Evolutionary conservation across 2,113 vertebrate genomes (phyloP), one percentile per base, ranked within the genome.

Genomic region (Centrocercus urophasianus): DNA sequence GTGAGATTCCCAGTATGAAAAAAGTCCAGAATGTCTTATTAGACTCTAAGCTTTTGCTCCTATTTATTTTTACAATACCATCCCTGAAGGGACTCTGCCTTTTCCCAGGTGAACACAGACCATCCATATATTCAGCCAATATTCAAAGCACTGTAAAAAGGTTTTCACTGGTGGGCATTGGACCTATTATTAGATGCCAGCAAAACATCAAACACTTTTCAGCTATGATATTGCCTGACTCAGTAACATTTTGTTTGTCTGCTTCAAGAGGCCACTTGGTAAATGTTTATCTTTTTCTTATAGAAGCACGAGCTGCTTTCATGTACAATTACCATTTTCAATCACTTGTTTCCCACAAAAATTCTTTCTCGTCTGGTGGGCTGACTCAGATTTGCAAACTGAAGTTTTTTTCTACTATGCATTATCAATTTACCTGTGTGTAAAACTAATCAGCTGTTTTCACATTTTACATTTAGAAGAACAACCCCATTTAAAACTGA

Each of bases 211-310:
- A 66, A 38, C 16, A 9, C 6, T 54, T 91, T 91, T 95, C 45
- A 42, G 38, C 57, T 89, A 27, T 42, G 48, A 28, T 71, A 30
- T 38, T 36, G 28, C 70, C 87, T 89, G 82, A 86, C 42, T 91
- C 82, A 77, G 60, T 76, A 92, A 76, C 0, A 0, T 74, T 88
- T 56, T 91, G 67, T 83, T 95, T 85, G 50, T 80, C 34, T 91
- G 32, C 60, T 93, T 92, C 64, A 80, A 91, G 87, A 91, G 67
- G 36, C 75, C 75, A 89, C 91, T 93, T 88, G 52, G 65, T 93
- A 91, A 93, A 89, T 83, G 75, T 95, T 93, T 93, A 60, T 80
- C 64, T 89, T 91, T 78, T 81, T 32, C 86, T 90, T 92, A 57
- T 28, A 89, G 75, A 93, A 91, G 45, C 42, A 93, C 83, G 48